phyloP scores from a whole-genome alignment of 2,797 vertebrate genomes.

The Anguilla obscura region DNA sequence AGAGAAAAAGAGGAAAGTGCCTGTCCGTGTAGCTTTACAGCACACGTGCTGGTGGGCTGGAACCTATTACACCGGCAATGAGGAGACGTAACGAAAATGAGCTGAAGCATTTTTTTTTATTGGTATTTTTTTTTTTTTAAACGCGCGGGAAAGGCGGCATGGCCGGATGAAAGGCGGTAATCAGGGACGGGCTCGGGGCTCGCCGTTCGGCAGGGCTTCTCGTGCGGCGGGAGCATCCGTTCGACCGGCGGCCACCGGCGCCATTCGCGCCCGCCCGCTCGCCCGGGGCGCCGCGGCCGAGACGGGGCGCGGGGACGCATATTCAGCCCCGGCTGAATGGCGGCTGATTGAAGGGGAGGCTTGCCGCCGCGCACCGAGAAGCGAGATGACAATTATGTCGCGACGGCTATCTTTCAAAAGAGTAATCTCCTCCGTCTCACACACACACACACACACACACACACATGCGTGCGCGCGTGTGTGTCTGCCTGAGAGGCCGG shows the following conservation, averaged over 20 bases:
- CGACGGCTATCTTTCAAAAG: not conserved
- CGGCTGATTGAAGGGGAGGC: not conserved
- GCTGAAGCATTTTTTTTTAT: not conserved
- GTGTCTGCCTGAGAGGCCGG: no score
- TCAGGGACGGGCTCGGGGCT: not conserved
- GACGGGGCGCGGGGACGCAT: not conserved
- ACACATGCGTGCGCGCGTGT: no score
- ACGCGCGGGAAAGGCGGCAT: not conserved
- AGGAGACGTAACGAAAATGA: not conserved
- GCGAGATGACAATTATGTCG: not conserved
- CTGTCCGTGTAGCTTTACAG: not conserved
- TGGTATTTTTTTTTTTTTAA: not conserved
- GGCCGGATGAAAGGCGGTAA: not conserved
- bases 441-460: no score
- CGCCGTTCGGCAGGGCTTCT: not conserved
- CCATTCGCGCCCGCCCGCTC: not conserved
- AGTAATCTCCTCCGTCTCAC: not conserved
- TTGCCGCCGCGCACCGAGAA: not conserved
- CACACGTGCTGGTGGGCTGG: no score
- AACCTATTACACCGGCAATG: not conserved
- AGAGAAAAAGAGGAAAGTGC: not conserved
- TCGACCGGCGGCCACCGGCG: not conserved
- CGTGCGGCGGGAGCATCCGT: not conserved
- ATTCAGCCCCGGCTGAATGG: constrained; percentile 21
- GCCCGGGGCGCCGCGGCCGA: not conserved